Evolutionary conservation across 2,113 vertebrate species (phyloP), one percentile per base, ranked within the genome.

Genomic region (Dasyornis broadbenti): DNA sequence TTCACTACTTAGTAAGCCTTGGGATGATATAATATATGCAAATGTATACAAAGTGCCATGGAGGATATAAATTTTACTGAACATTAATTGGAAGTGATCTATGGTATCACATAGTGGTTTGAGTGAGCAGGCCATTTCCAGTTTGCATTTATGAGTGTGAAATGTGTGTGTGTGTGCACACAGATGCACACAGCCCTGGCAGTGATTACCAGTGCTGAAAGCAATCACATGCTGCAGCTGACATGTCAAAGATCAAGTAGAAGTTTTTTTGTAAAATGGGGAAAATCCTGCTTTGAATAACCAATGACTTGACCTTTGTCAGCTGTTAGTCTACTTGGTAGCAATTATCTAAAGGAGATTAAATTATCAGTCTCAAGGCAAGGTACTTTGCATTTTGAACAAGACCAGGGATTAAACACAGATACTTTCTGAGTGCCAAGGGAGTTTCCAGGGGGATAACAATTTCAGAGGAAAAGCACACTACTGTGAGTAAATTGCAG

Each of bases 271-370:
- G 63, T 80, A 82, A 90, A 78, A 47, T 56, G 73, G 31, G 78
- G 82, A 75, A 96, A 93, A 93, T 70, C 85, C 79, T 72, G 71
- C 79, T 76, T 86, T 64, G 85, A 94, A 95, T 88, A 96, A 94
- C 39, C 79, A 59, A 70, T 33, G 47, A 24, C 60, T 81, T 91
- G 86, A 90, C 89, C 93, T 94, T 90, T 90, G 93, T 57, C 60
- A 77, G 59, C 54, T 82, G 47, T 73, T 92, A 91, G 85, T 77
- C 79, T 81, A 81, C 70, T 90, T 6, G 4, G 75, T 80, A 91
- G 68, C 56, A 93, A 88, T 94, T 95, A 86, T 70, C 90, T 76
- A 82, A 90, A 80, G 24, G 49, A 85, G 63, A 90, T 90, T 94
- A 95, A 88, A 95, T 72, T 65, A 80, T 44, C 45, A 66, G 59